Evolutionary conservation across 2,797 vertebrate genomes (phyloP).

Genomic region (Spheniscus humboldti): DNA sequence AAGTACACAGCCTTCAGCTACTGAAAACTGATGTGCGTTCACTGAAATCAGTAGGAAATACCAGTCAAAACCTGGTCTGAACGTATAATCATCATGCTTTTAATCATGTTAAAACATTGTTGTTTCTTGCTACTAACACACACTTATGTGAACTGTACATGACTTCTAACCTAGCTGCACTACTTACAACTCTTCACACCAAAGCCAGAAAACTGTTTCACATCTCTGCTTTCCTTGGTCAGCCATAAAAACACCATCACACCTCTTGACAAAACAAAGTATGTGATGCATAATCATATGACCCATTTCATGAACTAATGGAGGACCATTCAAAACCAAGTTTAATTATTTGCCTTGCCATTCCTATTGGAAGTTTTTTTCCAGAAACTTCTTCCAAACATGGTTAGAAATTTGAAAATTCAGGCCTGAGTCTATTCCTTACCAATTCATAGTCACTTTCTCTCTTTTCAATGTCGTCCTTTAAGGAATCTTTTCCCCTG

Average conservation of each 20-base stretch:
- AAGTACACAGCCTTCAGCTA: not conserved
- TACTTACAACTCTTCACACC: not conserved
- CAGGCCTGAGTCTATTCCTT: not conserved
- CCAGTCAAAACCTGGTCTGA: not conserved
- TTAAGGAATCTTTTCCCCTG: not conserved
- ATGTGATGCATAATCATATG: not conserved
- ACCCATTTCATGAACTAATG: not conserved
- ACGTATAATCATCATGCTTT: not conserved
- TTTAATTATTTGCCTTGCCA: not conserved
- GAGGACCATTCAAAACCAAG: not conserved
- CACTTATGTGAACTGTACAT: accelerated
- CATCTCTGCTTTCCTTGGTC: not conserved
- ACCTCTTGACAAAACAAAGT: not conserved
- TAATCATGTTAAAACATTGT: not conserved
- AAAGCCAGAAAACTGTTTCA: not conserved
- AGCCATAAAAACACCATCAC: not conserved
- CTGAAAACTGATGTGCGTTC: not conserved
- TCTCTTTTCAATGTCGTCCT: not conserved
- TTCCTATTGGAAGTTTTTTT: not conserved
- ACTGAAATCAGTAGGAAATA: not conserved
- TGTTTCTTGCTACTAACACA: not conserved
- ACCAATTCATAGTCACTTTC: not conserved
- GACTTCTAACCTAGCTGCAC: not conserved
- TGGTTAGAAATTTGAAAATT: not conserved
- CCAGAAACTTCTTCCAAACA: not conserved